These are phyloP conservation scores for Hylia prasina DNA, from an alignment of 2,113 vertebrate species.

Conservation along the genomic window DNA sequence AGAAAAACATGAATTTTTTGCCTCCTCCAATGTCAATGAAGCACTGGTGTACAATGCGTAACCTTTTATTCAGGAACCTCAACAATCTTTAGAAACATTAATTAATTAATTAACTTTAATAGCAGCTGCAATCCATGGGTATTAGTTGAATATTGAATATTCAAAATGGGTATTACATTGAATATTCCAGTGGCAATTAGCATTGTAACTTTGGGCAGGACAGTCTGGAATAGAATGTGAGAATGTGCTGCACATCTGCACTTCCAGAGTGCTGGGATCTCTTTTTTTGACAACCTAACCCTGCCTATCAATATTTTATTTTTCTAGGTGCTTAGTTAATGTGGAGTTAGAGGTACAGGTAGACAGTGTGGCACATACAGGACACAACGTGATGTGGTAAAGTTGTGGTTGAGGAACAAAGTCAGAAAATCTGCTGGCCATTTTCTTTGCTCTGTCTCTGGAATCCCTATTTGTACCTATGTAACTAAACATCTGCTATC, in stretches of 20 bases:
- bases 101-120: constrained; percentile 15
- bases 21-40: neutral
- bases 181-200: neutral
- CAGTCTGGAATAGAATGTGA: neutral
- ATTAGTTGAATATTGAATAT: neutral
- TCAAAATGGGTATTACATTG: no score
- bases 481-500: constrained; percentile 30
- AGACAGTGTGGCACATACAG: neutral
- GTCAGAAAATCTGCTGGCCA: neutral
- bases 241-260: neutral
- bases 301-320: neutral
- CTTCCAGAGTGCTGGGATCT: neutral
- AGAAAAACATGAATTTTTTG: neutral
- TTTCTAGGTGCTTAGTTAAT: neutral
- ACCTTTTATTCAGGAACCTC: neutral
- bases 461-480: neutral
- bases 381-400: rapidly evolving
- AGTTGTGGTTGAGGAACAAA: neutral
- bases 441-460: neutral
- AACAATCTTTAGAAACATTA: neutral
- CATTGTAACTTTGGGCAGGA: neutral
- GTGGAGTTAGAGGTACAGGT: neutral
- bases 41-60: neutral
- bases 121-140: neutral
- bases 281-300: neutral